Evolutionary conservation across 2,113 vertebrate genomes (phyloP), one percentile per base, ranked within the genome.

Genomic region (Cyrtonyx montezumae): DNA sequence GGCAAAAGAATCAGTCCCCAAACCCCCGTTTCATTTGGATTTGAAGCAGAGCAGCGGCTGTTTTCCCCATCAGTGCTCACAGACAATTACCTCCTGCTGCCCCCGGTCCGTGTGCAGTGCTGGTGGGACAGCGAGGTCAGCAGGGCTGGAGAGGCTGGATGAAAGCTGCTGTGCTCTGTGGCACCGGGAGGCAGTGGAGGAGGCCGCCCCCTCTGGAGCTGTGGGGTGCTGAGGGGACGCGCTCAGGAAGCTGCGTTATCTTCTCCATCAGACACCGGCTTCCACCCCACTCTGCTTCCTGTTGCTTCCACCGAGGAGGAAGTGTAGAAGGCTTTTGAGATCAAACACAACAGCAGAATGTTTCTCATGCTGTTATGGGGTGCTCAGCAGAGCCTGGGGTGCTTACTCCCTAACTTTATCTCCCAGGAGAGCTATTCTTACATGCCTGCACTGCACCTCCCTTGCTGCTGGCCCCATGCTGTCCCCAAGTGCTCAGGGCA

Each of bases 161-260:
- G 76, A n/a, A 56, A 76, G 49, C 79, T 28, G 65, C 4, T 2
- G 40, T 45, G 76, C 21, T 28, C 8, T 1, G 1, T 36, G 34
- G 34, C 40, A 43, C 22, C 0, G 1, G 74, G 30, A 71, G 58
- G 45, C 8, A 12, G 34, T 9, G 12, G 21, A 37, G 49, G 30
- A 43, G 28, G 37, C 34, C 2, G 26, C 25, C 16, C 61, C 28
- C 61, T 40, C 61, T 26, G 26, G 17, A 40, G 25, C 36, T 0
- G 0, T 4, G n/a, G 22, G 63, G 26, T 69, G 46, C 30, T 16
- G 32, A 0, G 0, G 65, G 21, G 78, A 53, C 28, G 18, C 14
- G 56, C 63, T 62, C 89, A 8, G 37, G 87, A 95, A 95, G 73
- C 68, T 18, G 37, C 32, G 65, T 93, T 93, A 94, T 91, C 87